Percentiles rank a stretch among this genome's conserved stretches.
These are phyloP conservation scores for Bembecia ichneumoniformis DNA, from an alignment of 2,888 invertebrate species.

Conservation along the genomic window DNA sequence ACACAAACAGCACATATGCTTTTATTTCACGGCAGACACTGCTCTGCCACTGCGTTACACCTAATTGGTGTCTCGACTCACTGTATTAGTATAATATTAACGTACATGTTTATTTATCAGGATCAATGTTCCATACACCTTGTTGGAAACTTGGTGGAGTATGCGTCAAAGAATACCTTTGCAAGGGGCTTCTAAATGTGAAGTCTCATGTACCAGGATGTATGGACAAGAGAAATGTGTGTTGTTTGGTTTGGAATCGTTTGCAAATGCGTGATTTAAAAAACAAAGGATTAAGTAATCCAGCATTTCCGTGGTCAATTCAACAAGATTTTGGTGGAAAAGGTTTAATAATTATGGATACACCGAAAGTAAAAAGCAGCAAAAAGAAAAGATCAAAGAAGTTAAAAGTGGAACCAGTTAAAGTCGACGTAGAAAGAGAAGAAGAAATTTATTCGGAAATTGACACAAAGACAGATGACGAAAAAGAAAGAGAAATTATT, in stretches of 20 bases:
- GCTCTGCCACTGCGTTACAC: too few species aligned
- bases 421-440: too few species aligned
- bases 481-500: too few species aligned
- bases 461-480: too few species aligned
- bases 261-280: conserved; percentile 33
- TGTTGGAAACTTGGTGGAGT: conserved; percentile 54
- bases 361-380: conserved; percentile 2
- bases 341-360: conserved; percentile 26
- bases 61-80: too few species aligned
- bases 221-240: conserved; percentile 40
- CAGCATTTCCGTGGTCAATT: conserved; percentile 36
- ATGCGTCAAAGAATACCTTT: conserved; percentile 42
- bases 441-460: too few species aligned
- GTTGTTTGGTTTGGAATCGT: conserved; percentile 53
- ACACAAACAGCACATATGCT: too few species aligned
- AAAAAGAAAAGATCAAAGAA: conserved; percentile 3
- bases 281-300: conserved; percentile 28
- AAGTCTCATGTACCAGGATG: conserved; percentile 47
- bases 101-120: conserved; percentile 17
- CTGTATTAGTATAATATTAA: too few species aligned
- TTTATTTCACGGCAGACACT: too few species aligned
- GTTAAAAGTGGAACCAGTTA: not conserved
- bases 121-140: conserved; percentile 41
- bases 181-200: conserved; percentile 27
- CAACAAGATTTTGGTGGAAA: conserved; percentile 32